A percentile compares a stretch with the other conserved stretches of the same genome.
Evolutionary conservation across 2,797 vertebrate species (phyloP).

Genomic region (Fundulus diaphanus): DNA sequence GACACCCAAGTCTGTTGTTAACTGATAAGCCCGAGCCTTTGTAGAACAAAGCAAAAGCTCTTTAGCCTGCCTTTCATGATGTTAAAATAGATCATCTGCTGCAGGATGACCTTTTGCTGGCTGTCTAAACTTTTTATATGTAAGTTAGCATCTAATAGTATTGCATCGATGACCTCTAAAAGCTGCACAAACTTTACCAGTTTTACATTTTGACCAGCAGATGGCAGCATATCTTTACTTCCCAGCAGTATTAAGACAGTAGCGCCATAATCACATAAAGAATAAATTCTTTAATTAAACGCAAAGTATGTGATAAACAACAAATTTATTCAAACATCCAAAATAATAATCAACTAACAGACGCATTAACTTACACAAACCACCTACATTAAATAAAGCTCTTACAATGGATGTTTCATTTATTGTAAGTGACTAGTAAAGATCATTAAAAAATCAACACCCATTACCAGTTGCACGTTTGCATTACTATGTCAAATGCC

Average conservation of each 20-base stretch:
- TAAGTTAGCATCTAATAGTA: background rate
- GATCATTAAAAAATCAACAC: background rate
- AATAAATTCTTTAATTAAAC: background rate
- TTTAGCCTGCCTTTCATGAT: background rate
- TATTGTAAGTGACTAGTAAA: background rate
- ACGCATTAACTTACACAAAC: background rate
- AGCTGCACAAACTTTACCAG: background rate
- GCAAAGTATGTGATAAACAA: background rate
- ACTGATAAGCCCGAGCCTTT: too few species aligned
- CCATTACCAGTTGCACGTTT: background rate
- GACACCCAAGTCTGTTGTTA: background rate
- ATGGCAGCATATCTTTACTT: slow-evolving; percentile 19
- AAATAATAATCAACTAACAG: background rate
- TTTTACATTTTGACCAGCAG: slow-evolving; percentile 12
- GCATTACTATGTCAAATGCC: background rate
- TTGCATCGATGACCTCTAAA: background rate
- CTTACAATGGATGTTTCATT: background rate
- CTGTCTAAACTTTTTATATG: background rate
- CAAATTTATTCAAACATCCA: background rate
- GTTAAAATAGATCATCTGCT: background rate
- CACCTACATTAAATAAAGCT: background rate
- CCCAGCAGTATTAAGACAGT: background rate
- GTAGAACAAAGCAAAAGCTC: background rate
- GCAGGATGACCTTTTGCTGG: background rate
- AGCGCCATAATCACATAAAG: too few species aligned